Evolutionary conservation across 2,888 invertebrate species (phyloP).

Genomic region (Drosophila leonis): DNA sequence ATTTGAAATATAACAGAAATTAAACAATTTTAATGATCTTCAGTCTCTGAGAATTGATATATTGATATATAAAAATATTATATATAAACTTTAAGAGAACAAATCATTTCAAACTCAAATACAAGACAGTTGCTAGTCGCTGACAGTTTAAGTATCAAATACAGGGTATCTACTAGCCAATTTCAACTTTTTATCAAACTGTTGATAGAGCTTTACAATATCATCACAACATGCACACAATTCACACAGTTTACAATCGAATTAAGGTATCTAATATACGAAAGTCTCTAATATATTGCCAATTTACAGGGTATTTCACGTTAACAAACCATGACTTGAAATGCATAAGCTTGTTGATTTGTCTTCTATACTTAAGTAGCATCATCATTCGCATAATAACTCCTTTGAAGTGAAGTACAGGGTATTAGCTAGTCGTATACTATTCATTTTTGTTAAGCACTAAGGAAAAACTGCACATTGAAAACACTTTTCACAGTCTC

Average conservation of each 20-base stretch:
- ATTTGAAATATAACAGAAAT: background rate
- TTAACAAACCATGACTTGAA: background rate
- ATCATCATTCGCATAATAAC: no score
- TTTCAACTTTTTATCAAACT: background rate
- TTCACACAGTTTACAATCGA: background rate
- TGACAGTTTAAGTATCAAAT: background rate
- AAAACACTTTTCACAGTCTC: background rate
- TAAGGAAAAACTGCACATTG: background rate
- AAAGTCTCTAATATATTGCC: background rate
- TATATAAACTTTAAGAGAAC: background rate
- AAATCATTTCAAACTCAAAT: background rate
- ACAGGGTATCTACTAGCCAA: background rate
- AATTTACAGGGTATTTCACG: background rate
- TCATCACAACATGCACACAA: background rate
- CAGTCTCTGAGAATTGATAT: background rate
- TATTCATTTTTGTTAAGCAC: no score
- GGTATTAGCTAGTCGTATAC: background rate
- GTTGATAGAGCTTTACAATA: background rate
- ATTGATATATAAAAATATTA: no score
- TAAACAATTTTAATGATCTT: background rate
- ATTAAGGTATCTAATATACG: background rate
- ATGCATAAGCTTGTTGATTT: background rate
- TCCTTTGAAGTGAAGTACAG: background rate
- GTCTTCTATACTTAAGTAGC: background rate
- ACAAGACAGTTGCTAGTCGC: background rate